phyloP scores from a whole-genome alignment of 1,140 invertebrate species.

The Heliconius melpomene region DNA sequence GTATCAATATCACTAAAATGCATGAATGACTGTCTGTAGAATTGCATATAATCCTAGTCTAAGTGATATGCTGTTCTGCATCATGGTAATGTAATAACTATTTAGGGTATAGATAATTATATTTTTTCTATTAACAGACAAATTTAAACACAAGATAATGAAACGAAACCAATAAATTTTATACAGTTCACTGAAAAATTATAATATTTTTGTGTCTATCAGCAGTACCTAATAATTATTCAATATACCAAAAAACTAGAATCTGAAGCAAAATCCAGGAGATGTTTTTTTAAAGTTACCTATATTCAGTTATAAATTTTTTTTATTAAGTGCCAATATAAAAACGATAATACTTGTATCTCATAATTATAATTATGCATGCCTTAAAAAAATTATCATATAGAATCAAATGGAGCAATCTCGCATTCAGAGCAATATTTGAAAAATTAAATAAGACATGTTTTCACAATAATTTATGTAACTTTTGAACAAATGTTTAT shows the following conservation, averaged over 20 bases:
- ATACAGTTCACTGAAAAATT: not conserved
- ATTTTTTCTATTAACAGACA: constrained; percentile 14
- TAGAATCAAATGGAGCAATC: no score
- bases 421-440: no score
- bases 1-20: not conserved
- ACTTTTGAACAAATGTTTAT: no score
- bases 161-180: not conserved
- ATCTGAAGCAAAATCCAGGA: not conserved
- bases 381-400: not conserved
- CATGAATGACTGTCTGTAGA: not conserved
- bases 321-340: constrained; percentile 1
- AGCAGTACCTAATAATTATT: not conserved
- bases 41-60: constrained; percentile 14
- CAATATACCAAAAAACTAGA: not conserved
- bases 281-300: constrained; percentile 1
- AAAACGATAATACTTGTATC: not conserved
- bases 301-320: not conserved
- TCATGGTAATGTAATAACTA: not conserved
- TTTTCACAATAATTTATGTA: no score
- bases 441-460: no score
- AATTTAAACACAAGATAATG: not conserved
- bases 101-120: constrained; percentile 7
- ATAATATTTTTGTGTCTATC: constrained; percentile 1
- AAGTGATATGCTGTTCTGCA: constrained; percentile 4
- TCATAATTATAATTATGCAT: not conserved